These are phyloP conservation scores for Potamarius usumacintae DNA, from an alignment of 2,113 vertebrate species.

Conservation along the genomic window DNA sequence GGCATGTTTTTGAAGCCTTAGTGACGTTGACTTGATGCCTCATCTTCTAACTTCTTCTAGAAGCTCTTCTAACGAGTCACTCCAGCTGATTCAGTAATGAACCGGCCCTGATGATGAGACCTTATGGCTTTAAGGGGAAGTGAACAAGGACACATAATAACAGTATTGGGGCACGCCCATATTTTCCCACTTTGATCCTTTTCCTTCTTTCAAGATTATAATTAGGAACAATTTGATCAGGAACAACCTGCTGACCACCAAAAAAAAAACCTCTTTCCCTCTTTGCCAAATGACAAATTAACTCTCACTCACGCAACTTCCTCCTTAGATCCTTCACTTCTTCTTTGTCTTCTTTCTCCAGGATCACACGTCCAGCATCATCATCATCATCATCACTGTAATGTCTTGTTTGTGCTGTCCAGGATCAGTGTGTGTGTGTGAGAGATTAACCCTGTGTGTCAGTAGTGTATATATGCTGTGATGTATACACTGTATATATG, in stretches of 20 bases:
- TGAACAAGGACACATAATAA: not conserved
- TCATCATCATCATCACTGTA: conserved; percentile 30
- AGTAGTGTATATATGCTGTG: conserved; percentile 64
- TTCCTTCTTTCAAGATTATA: not conserved
- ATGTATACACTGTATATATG: conserved; percentile 77
- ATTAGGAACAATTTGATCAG: not conserved
- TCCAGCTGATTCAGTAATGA: not conserved
- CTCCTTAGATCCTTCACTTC: conserved; percentile 39
- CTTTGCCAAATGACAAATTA: not conserved
- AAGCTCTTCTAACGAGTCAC: not conserved
- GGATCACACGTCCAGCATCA: conserved; percentile 61
- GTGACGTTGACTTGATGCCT: not conserved
- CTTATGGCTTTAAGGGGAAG: not conserved
- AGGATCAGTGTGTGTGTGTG: conserved; percentile 46
- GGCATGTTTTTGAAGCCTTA: not conserved
- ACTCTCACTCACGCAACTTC: conserved; percentile 4
- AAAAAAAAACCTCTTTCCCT: not conserved
- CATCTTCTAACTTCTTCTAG: no score
- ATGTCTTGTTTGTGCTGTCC: conserved; percentile 52
- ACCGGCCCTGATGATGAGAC: not conserved
- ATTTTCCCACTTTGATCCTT: not conserved
- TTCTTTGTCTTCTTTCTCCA: conserved; percentile 59
- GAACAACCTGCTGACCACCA: not conserved
- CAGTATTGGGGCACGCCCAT: not conserved
- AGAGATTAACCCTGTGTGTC: conserved; percentile 53